phyloP scores from a whole-genome alignment of 2,888 invertebrate species.

The Lycaena phlaeas region DNA sequence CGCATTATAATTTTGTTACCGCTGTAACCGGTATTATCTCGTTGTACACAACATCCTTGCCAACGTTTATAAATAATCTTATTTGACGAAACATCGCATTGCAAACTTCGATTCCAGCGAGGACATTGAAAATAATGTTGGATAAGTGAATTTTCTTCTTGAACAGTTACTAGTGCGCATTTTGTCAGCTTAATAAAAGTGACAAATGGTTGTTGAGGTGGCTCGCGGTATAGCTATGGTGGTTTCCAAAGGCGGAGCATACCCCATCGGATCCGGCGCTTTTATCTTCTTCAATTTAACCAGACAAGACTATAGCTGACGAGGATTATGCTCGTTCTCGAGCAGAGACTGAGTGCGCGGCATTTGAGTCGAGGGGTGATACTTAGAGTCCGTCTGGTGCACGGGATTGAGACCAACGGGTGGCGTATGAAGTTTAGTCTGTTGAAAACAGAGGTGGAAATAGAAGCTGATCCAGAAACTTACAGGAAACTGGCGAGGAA shows the following conservation, averaged over 20 bases:
- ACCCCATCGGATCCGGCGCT: slow-evolving; percentile 52
- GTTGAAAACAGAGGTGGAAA: slow-evolving; percentile 56
- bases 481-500: slow-evolving; percentile 50
- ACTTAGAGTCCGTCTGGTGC: slow-evolving; percentile 50
- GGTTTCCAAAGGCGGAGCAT: slow-evolving; percentile 42
- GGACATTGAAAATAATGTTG: slow-evolving; percentile 47
- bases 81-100: slow-evolving; percentile 6
- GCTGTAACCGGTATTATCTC: slow-evolving; percentile 33
- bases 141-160: slow-evolving; percentile 45
- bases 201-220: slow-evolving; percentile 61
- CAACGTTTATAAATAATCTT: slow-evolving; percentile 10
- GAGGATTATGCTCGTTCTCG: slow-evolving; percentile 65
- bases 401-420: slow-evolving; percentile 54
- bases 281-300: slow-evolving; percentile 64
- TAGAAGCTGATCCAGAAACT: slow-evolving; percentile 54
- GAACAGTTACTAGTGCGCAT: slow-evolving; percentile 16
- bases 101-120: slow-evolving; percentile 9
- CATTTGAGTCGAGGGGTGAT: slow-evolving; percentile 50
- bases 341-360: slow-evolving; percentile 62
- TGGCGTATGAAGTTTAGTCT: slow-evolving; percentile 64
- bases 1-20: slow-evolving; percentile 25
- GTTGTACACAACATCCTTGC: slow-evolving; percentile 13
- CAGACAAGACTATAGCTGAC: slow-evolving; percentile 68
- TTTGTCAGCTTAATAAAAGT: slow-evolving; percentile 27
- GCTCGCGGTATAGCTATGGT: slow-evolving; percentile 56